Base-by-base conservation (phyloP, 2,888 invertebrate species). In the Hyposoter dolosus region DNA sequence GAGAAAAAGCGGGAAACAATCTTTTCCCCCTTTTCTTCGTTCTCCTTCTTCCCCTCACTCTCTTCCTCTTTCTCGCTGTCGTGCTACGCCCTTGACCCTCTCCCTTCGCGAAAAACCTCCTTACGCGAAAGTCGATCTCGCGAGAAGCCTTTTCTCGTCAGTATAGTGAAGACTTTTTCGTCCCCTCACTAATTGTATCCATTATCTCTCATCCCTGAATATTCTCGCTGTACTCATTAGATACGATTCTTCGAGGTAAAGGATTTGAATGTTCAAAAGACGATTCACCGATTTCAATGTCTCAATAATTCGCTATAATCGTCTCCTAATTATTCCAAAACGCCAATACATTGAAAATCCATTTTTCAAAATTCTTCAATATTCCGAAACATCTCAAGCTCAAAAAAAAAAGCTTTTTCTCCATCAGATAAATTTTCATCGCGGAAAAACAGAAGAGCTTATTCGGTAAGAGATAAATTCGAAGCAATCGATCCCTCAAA, bases 71-170 rank as follows among this genome's bases (percentile, higher is more conserved):
- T 56, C 65, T 63, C 63, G 23, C 35, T 72, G 35, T 47, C 12
- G 28, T 63, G 9, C 43, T 50, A 17, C 83, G 78, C 63, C 66
- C 83, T 79, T 75, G 82, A 82, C 84, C 69, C 72, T 35, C 32
- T 47, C 50, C 79, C 69, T 35, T 19, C 15, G n/a, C 68, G 56
- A 66, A 78, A 78, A 84, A 84, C 69, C 75, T 75, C 75, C 15
- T 35, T 76, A 43, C 65, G 66, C 45, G 65, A 84, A 84, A 80
- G 84, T 80, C 76, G 76, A 80, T 80, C 80, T 71, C 65, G 76
- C 69, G 47, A 72, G 76, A 80, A 80, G 80, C 80, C 80, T 80
- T 76, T 76, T 71, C 84, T 81, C 84, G 65, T 84, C 84, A 74
- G 65, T 50, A n/a, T 12, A 19, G 60, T 50, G 84, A 80, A 75